Evolutionary conservation across 1,140 invertebrate species (phyloP).

Genomic region (Sminthurides bifidus): DNA sequence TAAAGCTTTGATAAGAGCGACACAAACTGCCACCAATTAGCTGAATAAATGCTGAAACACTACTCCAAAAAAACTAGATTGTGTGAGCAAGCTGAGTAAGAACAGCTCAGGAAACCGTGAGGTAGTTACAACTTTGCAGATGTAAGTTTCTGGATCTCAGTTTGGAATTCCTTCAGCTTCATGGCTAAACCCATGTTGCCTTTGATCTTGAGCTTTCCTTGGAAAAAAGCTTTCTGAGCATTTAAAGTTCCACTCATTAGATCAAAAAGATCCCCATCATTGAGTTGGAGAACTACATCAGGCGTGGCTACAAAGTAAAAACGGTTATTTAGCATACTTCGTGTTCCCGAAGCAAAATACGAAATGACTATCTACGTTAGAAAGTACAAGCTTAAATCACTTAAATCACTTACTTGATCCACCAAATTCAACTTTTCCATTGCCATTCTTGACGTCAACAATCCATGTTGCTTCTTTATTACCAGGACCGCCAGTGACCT

Average conservation of each 20-base stretch:
- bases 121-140: conserved; percentile 61
- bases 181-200: conserved; percentile 93
- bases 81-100: too few relatives aligned
- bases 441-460: conserved; percentile 77
- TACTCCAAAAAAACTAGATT: too few relatives aligned
- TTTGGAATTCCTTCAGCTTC: conserved; percentile 79
- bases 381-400: neutral
- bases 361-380: neutral
- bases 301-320: conserved; percentile 54
- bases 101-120: too few relatives aligned
- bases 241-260: conserved; percentile 80
- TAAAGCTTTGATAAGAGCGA: too few relatives aligned
- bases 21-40: too few relatives aligned
- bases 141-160: conserved; percentile 58
- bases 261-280: conserved; percentile 71
- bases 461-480: conserved; percentile 74
- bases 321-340: neutral
- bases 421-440: conserved; percentile 67
- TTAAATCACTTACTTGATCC: conserved; percentile 45
- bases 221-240: conserved; percentile 94
- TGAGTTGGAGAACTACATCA: conserved; percentile 81
- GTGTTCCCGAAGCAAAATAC: neutral
- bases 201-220: conserved; percentile 89
- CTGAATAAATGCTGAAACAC: too few relatives aligned
- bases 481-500: conserved; percentile 42